These are phyloP conservation scores for Callionymus lyra DNA, from an alignment of 2,113 vertebrate species.

Conservation along the genomic window DNA sequence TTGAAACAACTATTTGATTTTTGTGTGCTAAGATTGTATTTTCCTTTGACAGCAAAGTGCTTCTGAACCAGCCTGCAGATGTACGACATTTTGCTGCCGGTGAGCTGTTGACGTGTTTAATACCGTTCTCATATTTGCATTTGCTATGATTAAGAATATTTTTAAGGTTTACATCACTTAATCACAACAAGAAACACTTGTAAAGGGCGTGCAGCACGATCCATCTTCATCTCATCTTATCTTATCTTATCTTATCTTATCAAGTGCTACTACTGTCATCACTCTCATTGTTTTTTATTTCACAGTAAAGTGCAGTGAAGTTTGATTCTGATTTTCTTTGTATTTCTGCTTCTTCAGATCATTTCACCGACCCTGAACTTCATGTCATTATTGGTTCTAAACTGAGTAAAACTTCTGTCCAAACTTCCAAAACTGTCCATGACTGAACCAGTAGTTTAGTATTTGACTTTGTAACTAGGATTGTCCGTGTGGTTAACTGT, in stretches of 20 bases:
- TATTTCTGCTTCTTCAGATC: conserved; percentile 43
- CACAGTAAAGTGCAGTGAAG: too few relatives aligned
- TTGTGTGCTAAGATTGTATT: too few relatives aligned
- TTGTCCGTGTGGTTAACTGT: too few relatives aligned
- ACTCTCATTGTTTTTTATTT: too few relatives aligned
- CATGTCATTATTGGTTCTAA: conserved; percentile 16
- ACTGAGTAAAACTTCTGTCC: conserved; percentile 24
- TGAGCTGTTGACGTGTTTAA: conserved; percentile 16
- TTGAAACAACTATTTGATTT: neutral
- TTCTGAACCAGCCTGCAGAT: conserved; percentile 56
- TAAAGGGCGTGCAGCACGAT: neutral
- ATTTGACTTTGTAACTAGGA: too few relatives aligned
- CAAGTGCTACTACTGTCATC: too few relatives aligned
- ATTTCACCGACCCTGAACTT: conserved; percentile 59
- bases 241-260: too few relatives aligned
- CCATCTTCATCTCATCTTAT: too few relatives aligned
- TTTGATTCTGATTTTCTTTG: neutral
- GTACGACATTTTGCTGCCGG: conserved; percentile 63
- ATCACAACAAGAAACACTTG: neutral
- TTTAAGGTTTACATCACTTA: neutral
- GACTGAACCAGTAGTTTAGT: too few relatives aligned
- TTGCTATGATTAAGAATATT: neutral
- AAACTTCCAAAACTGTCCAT: neutral
- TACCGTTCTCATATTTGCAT: neutral
- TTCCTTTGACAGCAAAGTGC: conserved; percentile 43